phyloP scores from a whole-genome alignment of 2,113 vertebrate species.

The Chaenocephalus aceratus region DNA sequence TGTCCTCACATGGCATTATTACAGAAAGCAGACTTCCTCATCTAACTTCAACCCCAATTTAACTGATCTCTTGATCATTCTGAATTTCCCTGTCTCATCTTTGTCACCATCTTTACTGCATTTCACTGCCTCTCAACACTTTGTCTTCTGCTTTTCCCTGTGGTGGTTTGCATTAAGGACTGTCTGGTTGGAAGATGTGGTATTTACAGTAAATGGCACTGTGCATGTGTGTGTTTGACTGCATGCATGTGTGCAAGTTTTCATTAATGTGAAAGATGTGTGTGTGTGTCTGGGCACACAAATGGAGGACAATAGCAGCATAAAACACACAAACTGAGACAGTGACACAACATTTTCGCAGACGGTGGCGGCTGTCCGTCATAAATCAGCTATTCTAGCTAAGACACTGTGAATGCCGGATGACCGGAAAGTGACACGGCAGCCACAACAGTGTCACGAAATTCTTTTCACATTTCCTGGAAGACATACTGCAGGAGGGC shows the following conservation, averaged over 20 bases:
- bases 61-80: constrained; percentile 33
- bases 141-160: constrained; percentile 1
- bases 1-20: constrained; percentile 36
- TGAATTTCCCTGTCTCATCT: constrained; percentile 8
- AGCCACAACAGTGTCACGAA: constrained; percentile 28
- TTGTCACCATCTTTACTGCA: constrained; percentile 23
- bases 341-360: constrained; percentile 48
- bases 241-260: neutral
- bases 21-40: constrained; percentile 8
- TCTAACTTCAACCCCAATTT: neutral
- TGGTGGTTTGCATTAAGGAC: constrained; percentile 38
- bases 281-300: constrained; percentile 6
- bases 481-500: constrained; percentile 32
- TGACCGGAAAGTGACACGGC: constrained; percentile 71
- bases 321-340: constrained; percentile 16
- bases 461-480: constrained; percentile 76
- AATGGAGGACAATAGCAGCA: constrained; percentile 15
- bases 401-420: constrained; percentile 20
- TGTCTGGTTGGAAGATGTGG: constrained; percentile 37
- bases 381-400: constrained; percentile 51
- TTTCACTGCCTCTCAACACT: constrained; percentile 31
- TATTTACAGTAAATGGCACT: constrained; percentile 2
- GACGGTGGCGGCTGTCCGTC: neutral
- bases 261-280: neutral
- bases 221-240: neutral